Percentiles rank a stretch among this genome's conserved stretches.
Conservation (phyloP, 2,797 vertebrate species). For the Leucoraja ocellata region DNA sequence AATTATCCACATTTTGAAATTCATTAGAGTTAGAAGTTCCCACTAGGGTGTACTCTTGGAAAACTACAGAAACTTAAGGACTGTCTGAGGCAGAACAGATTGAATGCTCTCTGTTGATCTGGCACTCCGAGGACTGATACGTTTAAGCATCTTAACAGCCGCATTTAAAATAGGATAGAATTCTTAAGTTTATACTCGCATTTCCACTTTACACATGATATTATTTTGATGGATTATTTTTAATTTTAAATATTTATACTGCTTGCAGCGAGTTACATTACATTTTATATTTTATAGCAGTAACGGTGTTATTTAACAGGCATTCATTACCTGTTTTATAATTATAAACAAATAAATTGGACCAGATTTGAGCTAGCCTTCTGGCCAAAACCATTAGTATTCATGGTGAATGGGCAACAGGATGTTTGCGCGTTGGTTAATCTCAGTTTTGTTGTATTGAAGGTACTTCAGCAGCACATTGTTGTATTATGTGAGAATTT, state of each 20-base stretch:
- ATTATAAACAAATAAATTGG: no score
- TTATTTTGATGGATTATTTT: background rate
- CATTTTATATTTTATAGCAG: background rate
- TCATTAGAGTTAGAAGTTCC: background rate
- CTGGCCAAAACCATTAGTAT: no score
- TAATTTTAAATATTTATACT: background rate
- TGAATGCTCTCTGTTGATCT: background rate
- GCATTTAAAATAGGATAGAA: background rate
- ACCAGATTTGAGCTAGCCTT: no score
- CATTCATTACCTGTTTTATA: background rate
- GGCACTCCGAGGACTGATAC: background rate
- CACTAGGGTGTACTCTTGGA: slow-evolving; percentile 9
- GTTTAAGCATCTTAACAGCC: background rate
- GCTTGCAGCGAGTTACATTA: background rate
- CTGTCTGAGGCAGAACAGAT: background rate
- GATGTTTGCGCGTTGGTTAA: no score
- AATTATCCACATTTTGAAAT: background rate
- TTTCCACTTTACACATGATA: background rate
- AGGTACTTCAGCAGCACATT: no score
- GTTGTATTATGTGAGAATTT: background rate
- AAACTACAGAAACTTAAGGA: background rate
- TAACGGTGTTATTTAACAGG: background rate
- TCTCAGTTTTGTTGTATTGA: no score
- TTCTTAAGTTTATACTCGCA: background rate
- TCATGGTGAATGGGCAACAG: no score